Percentiles rank a stretch among this genome's conserved stretches.
Evolutionary conservation across 2,113 vertebrate species (phyloP).

Genomic region (Pitta sordida): DNA sequence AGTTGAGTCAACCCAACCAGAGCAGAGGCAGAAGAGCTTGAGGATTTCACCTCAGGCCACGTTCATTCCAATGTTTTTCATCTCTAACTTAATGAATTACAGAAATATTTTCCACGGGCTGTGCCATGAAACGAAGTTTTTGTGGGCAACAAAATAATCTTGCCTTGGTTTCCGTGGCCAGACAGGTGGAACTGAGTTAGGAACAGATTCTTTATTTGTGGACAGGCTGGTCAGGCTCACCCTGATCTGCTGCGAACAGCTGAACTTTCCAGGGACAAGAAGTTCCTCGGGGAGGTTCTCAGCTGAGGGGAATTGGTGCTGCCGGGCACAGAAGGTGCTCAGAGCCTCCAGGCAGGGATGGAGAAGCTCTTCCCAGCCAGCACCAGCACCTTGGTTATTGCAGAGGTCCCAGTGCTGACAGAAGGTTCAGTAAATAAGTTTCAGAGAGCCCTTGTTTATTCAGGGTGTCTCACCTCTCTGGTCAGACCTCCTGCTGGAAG

Average conservation of each 20-base stretch:
- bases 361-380: fast-evolving
- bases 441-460: too few species aligned
- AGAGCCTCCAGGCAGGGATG: not conserved
- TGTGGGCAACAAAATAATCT: not conserved
- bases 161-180: not conserved
- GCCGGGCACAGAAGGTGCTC: not conserved
- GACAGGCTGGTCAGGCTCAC: fast-evolving
- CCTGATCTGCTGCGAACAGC: not conserved
- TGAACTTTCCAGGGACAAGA: not conserved
- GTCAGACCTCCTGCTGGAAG: too few species aligned
- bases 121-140: not conserved
- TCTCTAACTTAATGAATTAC: not conserved
- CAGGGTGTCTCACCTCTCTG: too few species aligned
- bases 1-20: not conserved
- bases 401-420: too few species aligned
- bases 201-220: not conserved
- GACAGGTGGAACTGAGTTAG: not conserved
- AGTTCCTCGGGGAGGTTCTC: not conserved
- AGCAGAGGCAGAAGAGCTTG: not conserved
- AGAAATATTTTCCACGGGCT: not conserved
- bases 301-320: fast-evolving
- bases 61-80: not conserved
- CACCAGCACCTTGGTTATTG: not conserved
- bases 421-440: too few species aligned
- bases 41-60: not conserved